phyloP scores from a whole-genome alignment of 30 jellyfish, hydroid and myxozoan genomes.

The Cassiopea xamachana region DNA sequence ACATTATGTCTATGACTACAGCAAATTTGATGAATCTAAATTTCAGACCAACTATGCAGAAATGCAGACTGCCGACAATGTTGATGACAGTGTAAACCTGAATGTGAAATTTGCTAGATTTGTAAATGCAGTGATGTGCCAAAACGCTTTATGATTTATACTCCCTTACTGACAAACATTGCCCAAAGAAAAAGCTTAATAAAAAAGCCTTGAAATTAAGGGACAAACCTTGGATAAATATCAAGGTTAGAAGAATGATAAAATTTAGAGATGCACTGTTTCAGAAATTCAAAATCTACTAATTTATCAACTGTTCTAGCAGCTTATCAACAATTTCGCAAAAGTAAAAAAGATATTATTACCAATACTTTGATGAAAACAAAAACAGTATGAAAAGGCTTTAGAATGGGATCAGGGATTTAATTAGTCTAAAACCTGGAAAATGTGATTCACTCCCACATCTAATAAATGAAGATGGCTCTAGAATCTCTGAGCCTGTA shows the following conservation, averaged over 20 bases:
- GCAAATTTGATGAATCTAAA: background rate
- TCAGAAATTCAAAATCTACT: constrained; percentile 7
- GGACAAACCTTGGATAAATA: constrained; percentile 9
- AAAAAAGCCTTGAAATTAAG: background rate
- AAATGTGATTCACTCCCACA: background rate
- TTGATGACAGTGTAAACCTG: constrained; percentile 16
- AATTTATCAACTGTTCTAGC: constrained; percentile 2
- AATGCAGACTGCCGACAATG: background rate
- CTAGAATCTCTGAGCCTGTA: constrained; percentile 20
- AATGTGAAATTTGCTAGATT: constrained; percentile 10
- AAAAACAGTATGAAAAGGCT: constrained; percentile 10
- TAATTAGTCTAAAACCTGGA: background rate
- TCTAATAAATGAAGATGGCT: constrained; percentile 2
- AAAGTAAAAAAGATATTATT: constrained; percentile 9
- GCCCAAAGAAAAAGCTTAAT: constrained; percentile 24
- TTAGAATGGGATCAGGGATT: constrained; percentile 7
- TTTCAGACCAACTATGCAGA: constrained; percentile 33
- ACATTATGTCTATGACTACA: constrained; percentile 2
- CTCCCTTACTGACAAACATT: constrained; percentile 30
- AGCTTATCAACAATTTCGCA: constrained; percentile 11
- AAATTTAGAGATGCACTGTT: background rate
- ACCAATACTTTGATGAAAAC: constrained; percentile 8
- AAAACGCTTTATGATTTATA: background rate
- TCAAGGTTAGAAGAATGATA: background rate
- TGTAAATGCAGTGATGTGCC: too few species aligned